Percentiles rank a stretch among this genome's conserved stretches.
phyloP scores from a whole-genome alignment of 2,888 invertebrate species.

The Salticus scenicus region DNA sequence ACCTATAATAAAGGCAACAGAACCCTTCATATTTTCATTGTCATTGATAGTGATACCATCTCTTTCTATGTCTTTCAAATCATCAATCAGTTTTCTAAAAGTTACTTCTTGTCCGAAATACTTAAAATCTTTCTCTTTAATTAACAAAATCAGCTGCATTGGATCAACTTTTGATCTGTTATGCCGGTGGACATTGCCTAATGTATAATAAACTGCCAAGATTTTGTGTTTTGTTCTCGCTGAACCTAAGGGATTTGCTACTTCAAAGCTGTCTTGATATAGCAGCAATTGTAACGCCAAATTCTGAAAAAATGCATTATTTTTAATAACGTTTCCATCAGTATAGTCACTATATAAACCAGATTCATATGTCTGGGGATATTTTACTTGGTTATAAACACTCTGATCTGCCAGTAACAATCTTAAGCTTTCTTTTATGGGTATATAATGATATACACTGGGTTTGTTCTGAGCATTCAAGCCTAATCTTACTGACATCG shows the following conservation, averaged over 20 bases:
- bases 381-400: too few species aligned
- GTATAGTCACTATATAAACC: not conserved
- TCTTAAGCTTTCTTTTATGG: not conserved
- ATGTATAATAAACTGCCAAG: not conserved
- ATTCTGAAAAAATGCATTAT: not conserved
- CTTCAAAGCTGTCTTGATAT: not conserved
- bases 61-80: not conserved
- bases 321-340: not conserved
- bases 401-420: too few species aligned
- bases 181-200: not conserved
- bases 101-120: conserved; percentile 1
- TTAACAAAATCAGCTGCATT: too few species aligned
- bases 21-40: too few species aligned
- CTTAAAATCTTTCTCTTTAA: not conserved
- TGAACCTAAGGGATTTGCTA: too few species aligned
- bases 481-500: not conserved
- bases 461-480: not conserved
- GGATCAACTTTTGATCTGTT: too few species aligned
- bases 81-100: not conserved
- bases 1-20: not conserved
- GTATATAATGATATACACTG: not conserved
- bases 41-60: too few species aligned
- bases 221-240: not conserved
- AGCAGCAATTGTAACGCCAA: not conserved
- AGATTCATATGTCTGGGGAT: not conserved